Base-by-base conservation (phyloP, 2,888 invertebrate species). In the Ischnus inquisitorius region DNA sequence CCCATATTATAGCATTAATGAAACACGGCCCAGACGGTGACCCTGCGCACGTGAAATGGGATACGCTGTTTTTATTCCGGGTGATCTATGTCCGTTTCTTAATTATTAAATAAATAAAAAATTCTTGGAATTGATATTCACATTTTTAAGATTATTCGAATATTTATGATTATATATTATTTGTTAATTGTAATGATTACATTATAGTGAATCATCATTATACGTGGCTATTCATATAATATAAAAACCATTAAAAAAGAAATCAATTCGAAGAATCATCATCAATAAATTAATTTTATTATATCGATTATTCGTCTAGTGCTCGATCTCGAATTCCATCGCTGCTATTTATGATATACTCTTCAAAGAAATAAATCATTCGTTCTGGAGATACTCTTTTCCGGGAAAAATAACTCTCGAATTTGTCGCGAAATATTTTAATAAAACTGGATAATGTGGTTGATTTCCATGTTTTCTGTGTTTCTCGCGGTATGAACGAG, bases 41-140 rank as follows among this genome's bases (percentile, higher is more conserved):
- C 51, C 51, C 51, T 39, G 22, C 19, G 8, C n/a, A 76, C 34
- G 12, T 5, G 75, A 39, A 78, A 78, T 22, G 22, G 41, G 62
- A 54, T 22, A 54, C 54, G 22, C 8, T 54, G 54, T 54, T 54
- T 54, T 54, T 22, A 22, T 12, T 54, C 3, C 19, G 22, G 12
- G 54, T 10, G 12, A 54, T 54, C 3, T 22, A 19, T 22, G 54
- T 22, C 16, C 10, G 54, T 22, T 28, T 14, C 19, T 43, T 46
- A n/a, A 67, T 48, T 62, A n/a, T 62, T 8, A 12, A 39, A 65
- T 3, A 2, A 65, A 34, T n/a, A 65, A n/a, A 6, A 16, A 5
- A 8, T 6, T n/a, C 6, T 16, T 6, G 10, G 34, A 39, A 60
- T 14, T 16, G 4, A 5, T 4, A 39, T n/a, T n/a, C 5, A 10